Evolutionary conservation across 2,888 invertebrate species (phyloP), one percentile per base, ranked within the genome.

Genomic region (Orthosia incerta): DNA sequence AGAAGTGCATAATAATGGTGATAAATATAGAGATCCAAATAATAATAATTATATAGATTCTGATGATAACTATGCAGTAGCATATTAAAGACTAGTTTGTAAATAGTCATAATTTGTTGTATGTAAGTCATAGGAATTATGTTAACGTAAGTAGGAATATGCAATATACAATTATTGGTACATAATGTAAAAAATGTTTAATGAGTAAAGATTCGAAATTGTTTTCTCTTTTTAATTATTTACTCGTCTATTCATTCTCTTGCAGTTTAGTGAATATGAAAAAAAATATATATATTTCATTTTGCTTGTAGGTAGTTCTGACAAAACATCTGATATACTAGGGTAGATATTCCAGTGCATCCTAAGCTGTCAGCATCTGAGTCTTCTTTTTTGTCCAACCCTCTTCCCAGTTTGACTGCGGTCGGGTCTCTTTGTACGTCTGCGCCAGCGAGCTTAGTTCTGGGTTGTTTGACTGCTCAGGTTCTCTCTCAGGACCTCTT

Each of bases 11-110:
- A 67, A 89, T 59, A 65, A 61, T 16, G 78, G 12, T 63, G 68
- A 84, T 23, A 90, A 89, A 70, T 90, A 89, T 75, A 92, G 86
- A 75, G 93, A 93, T 79, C 85, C 87, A 2, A 94, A 94, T 85
- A 94, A 93, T 74, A 93, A 93, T 78, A 91, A 93, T 80, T 87
- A 89, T 77, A 86, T 91, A 63, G 93, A 95, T 73, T 76, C 82
- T 4, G 91, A 93, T 68, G 94, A 93, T 67, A 89, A 85, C 48
- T 89, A 89, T 53, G 92, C 95, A 53, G 90, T 94, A 68, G 93
- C 92, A 20, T 95, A 92, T 85, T 94, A 81, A 50, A 84, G 0
- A 31, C 16, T 26, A 20, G 39, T 59, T 57, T 53, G 4, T 71
- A 50, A 55, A 20, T 60, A 79, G 46, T 50, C 31, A 53, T 63